Base-by-base conservation (phyloP, 1,140 invertebrate genomes). In the Elymnias hypermnestra region DNA sequence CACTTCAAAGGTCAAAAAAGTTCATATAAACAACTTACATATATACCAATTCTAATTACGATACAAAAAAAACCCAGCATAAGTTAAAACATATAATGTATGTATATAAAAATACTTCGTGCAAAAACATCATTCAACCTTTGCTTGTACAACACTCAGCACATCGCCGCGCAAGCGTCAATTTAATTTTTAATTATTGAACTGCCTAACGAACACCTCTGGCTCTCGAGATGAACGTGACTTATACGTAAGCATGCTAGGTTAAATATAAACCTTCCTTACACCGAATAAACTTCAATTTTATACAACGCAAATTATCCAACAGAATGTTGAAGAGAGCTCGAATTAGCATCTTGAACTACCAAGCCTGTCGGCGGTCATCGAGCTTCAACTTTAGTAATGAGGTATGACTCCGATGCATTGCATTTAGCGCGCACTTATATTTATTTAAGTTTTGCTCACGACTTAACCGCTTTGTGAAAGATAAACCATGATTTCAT, bases 381-480 rank as follows among this genome's bases (percentile, higher is more conserved):
- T 71, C 68, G 63, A 58, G 72, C 66, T 72, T 73, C 63, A 72
- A 76, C 65, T 73, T 78, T 67, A 76, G 69, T 82, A 75, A 76
- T 82, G 74, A 78, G 72, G 70, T 77, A 77, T 72, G 76, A 77
- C 72, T 77, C 69, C 64, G 70, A 66, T 49, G 21, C 65, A 76
- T 73, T 76, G 46, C 38, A 33, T 49, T 49, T 42, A 49, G 26
- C 28, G 22, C 39, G 39, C 70, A 71, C 73, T 74, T 79, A 72
- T 76, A 72, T 65, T 74, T 76, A 66, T 57, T 35, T 21, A 12
- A 33, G 33, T 10, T 23, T 31, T 33, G 25, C 45, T 49, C 52
- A 49, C 45, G 31, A 36, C 18, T 33, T 17, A 2, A 12, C 26
- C 4, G 9, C 3, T 33, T 33, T 33, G 13, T 15, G 13, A 15